These are phyloP conservation scores for Chamaetylas fuelleborni DNA, from an alignment of 2,113 vertebrate genomes.

Conservation along the genomic window DNA sequence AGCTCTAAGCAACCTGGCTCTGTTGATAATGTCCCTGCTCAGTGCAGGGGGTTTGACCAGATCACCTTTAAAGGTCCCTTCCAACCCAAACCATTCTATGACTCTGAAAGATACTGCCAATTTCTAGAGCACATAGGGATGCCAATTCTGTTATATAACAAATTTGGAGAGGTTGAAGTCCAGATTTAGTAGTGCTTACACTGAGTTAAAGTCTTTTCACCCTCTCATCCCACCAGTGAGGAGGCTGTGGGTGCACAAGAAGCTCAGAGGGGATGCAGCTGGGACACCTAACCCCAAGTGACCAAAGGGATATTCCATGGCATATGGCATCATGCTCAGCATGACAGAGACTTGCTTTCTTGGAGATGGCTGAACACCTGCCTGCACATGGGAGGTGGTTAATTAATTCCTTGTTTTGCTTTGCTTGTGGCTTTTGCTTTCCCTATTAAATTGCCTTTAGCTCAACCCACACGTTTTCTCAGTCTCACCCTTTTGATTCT, in stretches of 20 bases:
- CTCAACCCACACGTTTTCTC: neutral
- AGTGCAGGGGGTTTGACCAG: accelerated
- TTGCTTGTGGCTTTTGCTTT: neutral
- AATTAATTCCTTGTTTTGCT: neutral
- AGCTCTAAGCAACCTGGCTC: neutral
- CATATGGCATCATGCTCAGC: neutral
- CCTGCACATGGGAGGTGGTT: neutral
- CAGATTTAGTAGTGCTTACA: neutral
- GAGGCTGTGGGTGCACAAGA: neutral
- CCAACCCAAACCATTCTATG: neutral
- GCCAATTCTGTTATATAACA: neutral
- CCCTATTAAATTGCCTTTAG: neutral
- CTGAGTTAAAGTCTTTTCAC: neutral
- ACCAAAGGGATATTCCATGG: neutral
- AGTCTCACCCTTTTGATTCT: neutral
- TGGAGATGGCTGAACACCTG: neutral
- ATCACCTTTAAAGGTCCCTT: neutral
- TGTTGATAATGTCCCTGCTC: neutral
- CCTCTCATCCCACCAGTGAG: neutral
- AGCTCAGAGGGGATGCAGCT: neutral
- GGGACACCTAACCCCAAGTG: neutral
- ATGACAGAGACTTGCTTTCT: neutral
- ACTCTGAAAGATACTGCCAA: neutral
- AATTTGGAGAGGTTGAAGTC: neutral
- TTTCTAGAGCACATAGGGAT: neutral